Conservation (phyloP, 2,113 vertebrate genomes). For the Triplophysa rosa region DNA sequence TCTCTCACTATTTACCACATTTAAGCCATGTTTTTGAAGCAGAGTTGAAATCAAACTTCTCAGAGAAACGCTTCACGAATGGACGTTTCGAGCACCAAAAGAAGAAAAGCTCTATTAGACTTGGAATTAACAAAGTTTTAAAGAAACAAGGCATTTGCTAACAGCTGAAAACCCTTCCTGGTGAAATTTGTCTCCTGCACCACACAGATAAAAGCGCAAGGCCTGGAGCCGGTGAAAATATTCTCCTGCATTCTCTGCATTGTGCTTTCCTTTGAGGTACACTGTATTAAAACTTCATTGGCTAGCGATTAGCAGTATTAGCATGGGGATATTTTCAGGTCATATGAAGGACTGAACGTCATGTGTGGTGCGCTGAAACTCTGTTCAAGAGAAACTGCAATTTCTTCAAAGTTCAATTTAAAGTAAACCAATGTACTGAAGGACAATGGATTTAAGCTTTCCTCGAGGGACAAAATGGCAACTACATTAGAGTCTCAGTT, state of each 20-base stretch:
- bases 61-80: constrained; percentile 9
- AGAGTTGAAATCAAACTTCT: constrained; percentile 5
- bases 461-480: constrained; percentile 57
- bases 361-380: not conserved
- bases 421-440: not conserved
- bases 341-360: not conserved
- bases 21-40: constrained; percentile 36
- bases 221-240: constrained; percentile 34
- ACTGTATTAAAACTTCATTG: constrained; percentile 7
- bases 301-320: constrained; percentile 40
- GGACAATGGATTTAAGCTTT: constrained; percentile 32
- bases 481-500: constrained; percentile 53
- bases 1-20: constrained; percentile 41
- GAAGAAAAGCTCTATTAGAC: constrained; percentile 18
- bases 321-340: constrained; percentile 31
- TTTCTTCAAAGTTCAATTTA: not conserved
- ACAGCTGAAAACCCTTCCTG: constrained; percentile 37
- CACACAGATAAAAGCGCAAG: constrained; percentile 48
- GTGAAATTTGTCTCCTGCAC: constrained; percentile 44
- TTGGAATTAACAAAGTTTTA: constrained; percentile 38
- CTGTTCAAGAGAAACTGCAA: not conserved
- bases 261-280: constrained; percentile 33
- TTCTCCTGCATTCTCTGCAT: constrained; percentile 33
- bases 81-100: constrained; percentile 21
- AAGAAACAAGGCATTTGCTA: constrained; percentile 33